These are phyloP conservation scores for Turritopsis dohrnii DNA, from an alignment of 30 jellyfish, hydroid and myxozoan genomes.

Conservation along the genomic window DNA sequence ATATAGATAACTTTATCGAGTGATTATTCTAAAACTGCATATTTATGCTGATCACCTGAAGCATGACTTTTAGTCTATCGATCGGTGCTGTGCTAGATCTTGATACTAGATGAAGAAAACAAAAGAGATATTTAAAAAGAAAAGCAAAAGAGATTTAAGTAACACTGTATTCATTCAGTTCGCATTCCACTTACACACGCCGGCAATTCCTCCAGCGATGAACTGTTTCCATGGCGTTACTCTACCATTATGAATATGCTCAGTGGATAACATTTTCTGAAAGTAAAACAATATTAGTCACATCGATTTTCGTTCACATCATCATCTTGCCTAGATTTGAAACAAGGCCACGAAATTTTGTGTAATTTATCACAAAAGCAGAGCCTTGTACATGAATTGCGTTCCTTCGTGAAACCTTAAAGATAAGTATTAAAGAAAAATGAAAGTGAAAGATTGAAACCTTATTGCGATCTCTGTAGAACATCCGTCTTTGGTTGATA, in stretches of 20 bases:
- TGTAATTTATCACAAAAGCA: too few relatives aligned
- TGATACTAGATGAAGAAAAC: slow-evolving; percentile 48
- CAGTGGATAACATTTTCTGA: background rate
- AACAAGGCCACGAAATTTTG: too few relatives aligned
- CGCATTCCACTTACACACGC: slow-evolving; percentile 54
- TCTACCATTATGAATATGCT: background rate
- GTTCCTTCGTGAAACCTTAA: too few relatives aligned
- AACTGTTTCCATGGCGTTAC: slow-evolving; percentile 73
- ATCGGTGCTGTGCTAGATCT: slow-evolving; percentile 91
- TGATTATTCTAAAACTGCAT: background rate
- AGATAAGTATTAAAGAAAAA: too few relatives aligned
- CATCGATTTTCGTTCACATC: too few relatives aligned
- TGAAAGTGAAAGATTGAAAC: background rate
- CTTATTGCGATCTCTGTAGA: background rate
- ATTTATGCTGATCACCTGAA: slow-evolving; percentile 52
- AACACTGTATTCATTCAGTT: too few relatives aligned
- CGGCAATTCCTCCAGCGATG: slow-evolving; percentile 94
- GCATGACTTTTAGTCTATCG: slow-evolving; percentile 80
- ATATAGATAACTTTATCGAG: background rate
- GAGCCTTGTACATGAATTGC: too few relatives aligned
- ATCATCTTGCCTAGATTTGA: too few relatives aligned
- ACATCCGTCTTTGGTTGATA: background rate
- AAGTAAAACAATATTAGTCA: background rate
- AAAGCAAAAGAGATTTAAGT: background rate
- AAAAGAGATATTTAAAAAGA: background rate